phyloP scores from a whole-genome alignment of 2,797 vertebrate species.

The Galago senegalensis region DNA sequence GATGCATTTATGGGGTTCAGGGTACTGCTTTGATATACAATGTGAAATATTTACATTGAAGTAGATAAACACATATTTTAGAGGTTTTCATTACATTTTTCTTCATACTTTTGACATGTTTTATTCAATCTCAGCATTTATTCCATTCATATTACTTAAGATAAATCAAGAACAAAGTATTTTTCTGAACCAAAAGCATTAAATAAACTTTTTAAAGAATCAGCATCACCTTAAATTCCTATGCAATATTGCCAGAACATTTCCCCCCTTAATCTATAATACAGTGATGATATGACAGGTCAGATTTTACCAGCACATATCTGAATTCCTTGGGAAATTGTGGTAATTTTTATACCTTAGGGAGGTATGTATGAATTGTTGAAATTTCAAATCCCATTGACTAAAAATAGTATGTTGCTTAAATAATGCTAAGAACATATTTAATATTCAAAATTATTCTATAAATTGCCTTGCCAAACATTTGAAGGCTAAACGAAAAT shows the following conservation, averaged over 20 bases:
- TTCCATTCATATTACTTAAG: background rate
- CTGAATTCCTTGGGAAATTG: background rate
- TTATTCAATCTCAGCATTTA: background rate
- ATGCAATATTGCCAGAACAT: background rate
- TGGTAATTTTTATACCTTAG: background rate
- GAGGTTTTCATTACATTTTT: background rate
- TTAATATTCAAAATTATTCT: background rate
- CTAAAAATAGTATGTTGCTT: background rate
- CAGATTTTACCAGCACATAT: background rate
- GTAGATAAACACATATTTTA: background rate
- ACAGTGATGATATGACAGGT: background rate
- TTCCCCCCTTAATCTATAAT: background rate
- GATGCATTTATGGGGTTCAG: too few species aligned
- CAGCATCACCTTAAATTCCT: background rate
- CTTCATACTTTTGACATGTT: background rate
- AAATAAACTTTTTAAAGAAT: background rate
- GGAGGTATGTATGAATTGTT: background rate
- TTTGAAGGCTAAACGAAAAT: slow-evolving; percentile 69
- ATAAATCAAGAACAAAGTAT: background rate
- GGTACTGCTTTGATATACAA: too few species aligned
- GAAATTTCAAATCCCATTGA: slow-evolving; percentile 29
- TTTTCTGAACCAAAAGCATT: background rate
- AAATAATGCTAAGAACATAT: slow-evolving; percentile 1
- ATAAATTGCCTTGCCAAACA: background rate
- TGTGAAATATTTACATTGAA: background rate